Base-by-base conservation (phyloP, 2,888 invertebrate genomes). In the Drosophila birchii region DNA sequence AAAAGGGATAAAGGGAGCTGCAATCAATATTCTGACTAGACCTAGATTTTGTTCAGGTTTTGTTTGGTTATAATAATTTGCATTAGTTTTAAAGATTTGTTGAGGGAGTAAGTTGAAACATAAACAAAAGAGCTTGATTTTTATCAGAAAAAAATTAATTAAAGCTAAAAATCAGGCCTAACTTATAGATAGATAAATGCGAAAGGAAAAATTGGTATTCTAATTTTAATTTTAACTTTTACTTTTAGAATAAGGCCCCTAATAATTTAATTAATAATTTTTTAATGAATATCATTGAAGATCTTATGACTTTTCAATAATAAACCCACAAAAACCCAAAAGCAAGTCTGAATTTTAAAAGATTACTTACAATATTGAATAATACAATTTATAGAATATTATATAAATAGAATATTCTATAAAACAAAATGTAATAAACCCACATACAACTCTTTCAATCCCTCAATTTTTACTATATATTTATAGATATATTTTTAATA, bases 11-110 rank as follows among this genome's bases (percentile, higher is more conserved):
- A n/a, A 32, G 20, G 26, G 16, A 5, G 12, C n/a, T n/a, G n/a
- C 38, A 12, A 60, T 60, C 59, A 53, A 59, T 59, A 51, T 14
- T 23, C 14, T 9, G 6, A 5, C 6, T 11, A 9, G 16, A 23
- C 4, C 29, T 32, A 20, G 6, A 9, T 32, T 6, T 2, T 0
- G 14, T 16, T 20, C 3, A 20, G 11, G 12, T 14, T 47, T 47
- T 18, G 5, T 8, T 45, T 32, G 11, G 32, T 11, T 47, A 2
- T 14, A 29, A 49, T 49, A 1, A 18, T 49, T 29, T 32, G 26
- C 41, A 9, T 5, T 45, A 16, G 1, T 8, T 26, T 29, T 3
- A 29, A n/a, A 9, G n/a, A 11, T 45, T 29, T 29, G 26, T 11
- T 3, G 1, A n/a, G 0, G 5, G 4, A 26, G 2, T 9, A 26